Evolutionary conservation across 1,140 invertebrate species (phyloP), one percentile per base, ranked within the genome.

Genomic region (Papilio machaon): DNA sequence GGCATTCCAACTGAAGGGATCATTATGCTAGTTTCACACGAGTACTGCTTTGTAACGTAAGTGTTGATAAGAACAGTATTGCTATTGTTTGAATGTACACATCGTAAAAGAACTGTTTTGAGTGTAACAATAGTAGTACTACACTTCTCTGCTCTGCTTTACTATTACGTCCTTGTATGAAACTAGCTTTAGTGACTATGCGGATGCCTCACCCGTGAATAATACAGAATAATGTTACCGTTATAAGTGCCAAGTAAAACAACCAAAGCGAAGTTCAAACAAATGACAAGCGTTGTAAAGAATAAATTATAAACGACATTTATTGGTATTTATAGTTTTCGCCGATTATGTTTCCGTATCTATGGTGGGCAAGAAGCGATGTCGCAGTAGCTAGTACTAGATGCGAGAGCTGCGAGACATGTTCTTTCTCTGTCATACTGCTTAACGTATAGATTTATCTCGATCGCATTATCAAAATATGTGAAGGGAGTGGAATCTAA

Each of bases 1-100:
- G 77, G 77, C 77, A 79, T 79, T 64, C 77, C n/a, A 64, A 23
- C 77, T 79, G 77, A 64, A 46, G 58, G 77, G n/a, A 46, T 58
- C 77, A 79, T 79, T 58, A 58, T 19, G n/a, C 17, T 54, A 54
- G 17, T 58, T 58, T 58, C 54, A 58, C 54, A 58, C 54, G 54
- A 58, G 54, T 17, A 17, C 54, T n/a, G 54, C 47, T 0, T 10
- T 0, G 13, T 11, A 6, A 13, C 0, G 13, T 2, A 49, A 49
- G 10, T 11, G 47, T 49, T 2, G 13, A 2, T n/a, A 17, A 19
- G n/a, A 9, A n/a, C 54, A 58, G n/a, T 58, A 58, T n/a, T 58
- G n/a, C 4, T 52, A 52, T 52, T 17, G 15, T 52, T 52, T 52
- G 7, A 52, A 17, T 6, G 49, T 1, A 17, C 2, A 52, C 49